Evolutionary conservation across 2,888 invertebrate genomes (phyloP).

Genomic region (Gasteruption jaculator): DNA sequence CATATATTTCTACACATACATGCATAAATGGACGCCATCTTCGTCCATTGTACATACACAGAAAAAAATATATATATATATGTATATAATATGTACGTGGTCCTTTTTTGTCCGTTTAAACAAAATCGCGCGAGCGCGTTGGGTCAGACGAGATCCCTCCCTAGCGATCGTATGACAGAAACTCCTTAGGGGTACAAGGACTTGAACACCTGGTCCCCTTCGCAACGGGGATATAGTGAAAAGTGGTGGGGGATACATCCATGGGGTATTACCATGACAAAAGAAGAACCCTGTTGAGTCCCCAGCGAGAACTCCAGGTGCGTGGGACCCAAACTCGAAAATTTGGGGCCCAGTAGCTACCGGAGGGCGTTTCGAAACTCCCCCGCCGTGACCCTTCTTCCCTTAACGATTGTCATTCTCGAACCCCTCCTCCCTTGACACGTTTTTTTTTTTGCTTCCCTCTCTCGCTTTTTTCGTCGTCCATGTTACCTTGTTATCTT

Average conservation of each 20-base stretch:
- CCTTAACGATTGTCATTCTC: too few relatives aligned
- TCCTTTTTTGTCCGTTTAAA: too few relatives aligned
- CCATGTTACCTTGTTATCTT: conserved; percentile 5
- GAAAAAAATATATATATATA: too few relatives aligned
- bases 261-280: conserved; percentile 44
- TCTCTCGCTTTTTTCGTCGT: conserved; percentile 1
- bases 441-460: background rate
- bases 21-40: too few relatives aligned
- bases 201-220: conserved; percentile 46
- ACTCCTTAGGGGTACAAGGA: conserved; percentile 31
- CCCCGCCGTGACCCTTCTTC: conserved; percentile 38
- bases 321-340: conserved; percentile 42
- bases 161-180: conserved; percentile 44
- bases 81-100: too few relatives aligned
- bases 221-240: too few relatives aligned
- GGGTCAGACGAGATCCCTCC: conserved; percentile 31
- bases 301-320: conserved; percentile 41
- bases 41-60: too few relatives aligned
- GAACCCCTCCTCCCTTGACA: background rate
- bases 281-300: conserved; percentile 33
- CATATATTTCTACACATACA: too few relatives aligned
- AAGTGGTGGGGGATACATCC: too few relatives aligned
- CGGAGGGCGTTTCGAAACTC: conserved; percentile 43
- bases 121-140: too few relatives aligned
- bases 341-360: conserved; percentile 40